Conservation (phyloP, 2,888 invertebrate species). For the Lottia gigantea region DNA sequence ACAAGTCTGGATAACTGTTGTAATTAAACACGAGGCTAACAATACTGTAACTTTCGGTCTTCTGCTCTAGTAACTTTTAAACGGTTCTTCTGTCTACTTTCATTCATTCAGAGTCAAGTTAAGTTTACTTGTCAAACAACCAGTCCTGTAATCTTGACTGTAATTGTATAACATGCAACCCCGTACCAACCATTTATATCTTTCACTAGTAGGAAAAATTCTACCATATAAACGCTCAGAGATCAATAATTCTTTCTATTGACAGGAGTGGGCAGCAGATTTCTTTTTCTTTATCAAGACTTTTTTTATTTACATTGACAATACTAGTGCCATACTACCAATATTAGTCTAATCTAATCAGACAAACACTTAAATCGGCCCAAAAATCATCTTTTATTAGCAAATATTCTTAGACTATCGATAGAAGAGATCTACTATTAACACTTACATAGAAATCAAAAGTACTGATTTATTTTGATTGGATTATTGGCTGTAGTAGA, state of each 20-base stretch:
- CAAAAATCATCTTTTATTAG: conserved; percentile 6
- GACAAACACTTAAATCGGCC: not conserved
- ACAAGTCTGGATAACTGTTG: no score
- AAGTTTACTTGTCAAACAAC: no score
- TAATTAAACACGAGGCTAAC: no score
- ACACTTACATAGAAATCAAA: not conserved
- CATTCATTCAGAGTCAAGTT: no score
- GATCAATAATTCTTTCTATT: not conserved
- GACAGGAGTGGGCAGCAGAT: not conserved
- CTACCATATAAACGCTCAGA: not conserved
- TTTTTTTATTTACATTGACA: conserved; percentile 7
- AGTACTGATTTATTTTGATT: not conserved
- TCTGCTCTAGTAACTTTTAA: no score
- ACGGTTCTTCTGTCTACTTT: no score
- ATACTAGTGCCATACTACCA: not conserved
- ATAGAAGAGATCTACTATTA: not conserved
- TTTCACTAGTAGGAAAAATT: not conserved
- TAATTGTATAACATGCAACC: no score
- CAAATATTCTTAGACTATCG: not conserved
- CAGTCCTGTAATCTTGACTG: no score
- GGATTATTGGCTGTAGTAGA: no score
- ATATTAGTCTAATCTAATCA: not conserved
- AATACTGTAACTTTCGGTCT: no score
- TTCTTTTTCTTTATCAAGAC: not conserved
- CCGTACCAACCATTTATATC: not conserved